These are phyloP conservation scores for Ecdyonurus torrentis DNA, from an alignment of 2,888 invertebrate species.

Conservation along the genomic window DNA sequence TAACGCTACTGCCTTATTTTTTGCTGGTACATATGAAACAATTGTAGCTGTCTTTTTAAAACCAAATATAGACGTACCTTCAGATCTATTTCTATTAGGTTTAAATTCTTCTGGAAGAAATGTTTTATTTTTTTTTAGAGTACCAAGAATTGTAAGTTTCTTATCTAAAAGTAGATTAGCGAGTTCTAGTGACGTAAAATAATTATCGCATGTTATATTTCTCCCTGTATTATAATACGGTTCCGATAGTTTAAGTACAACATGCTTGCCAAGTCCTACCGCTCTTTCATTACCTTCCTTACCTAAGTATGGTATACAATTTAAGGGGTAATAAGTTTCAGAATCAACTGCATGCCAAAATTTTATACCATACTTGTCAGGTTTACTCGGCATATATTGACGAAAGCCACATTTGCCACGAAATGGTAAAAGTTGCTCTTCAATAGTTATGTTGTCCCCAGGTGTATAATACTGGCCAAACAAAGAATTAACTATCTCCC, in stretches of 20 bases:
- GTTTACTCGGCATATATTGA: not conserved
- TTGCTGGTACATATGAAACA: not conserved
- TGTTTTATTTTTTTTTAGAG: not conserved
- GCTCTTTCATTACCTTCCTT: not conserved
- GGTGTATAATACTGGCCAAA: not conserved
- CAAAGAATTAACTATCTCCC: not conserved
- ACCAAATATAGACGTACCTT: not conserved
- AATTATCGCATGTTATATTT: not conserved
- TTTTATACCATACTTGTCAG: not conserved
- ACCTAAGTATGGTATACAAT: not conserved
- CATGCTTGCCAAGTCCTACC: not conserved
- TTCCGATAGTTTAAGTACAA: not conserved
- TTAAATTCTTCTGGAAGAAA: not conserved
- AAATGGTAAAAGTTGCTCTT: not conserved
- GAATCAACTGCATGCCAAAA: not conserved
- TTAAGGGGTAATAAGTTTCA: not conserved
- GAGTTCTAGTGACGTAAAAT: not conserved
- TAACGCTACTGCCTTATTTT: not conserved
- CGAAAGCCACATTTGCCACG: not conserved
- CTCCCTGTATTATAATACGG: not conserved
- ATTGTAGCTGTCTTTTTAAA: not conserved
- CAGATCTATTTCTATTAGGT: not conserved
- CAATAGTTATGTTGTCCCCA: not conserved
- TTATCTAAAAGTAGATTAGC: not conserved
- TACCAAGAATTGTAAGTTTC: not conserved